Conservation (phyloP, 2,797 vertebrate species). For the Sparidentex hasta region DNA sequence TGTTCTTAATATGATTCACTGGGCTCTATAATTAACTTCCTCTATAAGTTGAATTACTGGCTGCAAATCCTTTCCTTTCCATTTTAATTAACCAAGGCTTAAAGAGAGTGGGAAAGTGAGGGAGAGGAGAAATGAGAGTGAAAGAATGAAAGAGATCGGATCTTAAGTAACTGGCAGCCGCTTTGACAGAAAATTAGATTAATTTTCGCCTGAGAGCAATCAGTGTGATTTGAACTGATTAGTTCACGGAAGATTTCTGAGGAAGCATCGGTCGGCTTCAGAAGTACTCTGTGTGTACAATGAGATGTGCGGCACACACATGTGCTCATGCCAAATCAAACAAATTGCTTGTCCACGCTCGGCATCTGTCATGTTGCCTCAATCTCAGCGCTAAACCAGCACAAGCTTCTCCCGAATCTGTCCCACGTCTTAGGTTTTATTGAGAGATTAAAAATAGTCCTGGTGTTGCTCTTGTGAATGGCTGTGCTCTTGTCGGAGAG, state of each 20-base stretch:
- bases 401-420: slow-evolving; percentile 17
- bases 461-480: slow-evolving; percentile 13
- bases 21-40: slow-evolving; percentile 72
- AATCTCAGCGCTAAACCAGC: slow-evolving; percentile 31
- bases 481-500: background rate
- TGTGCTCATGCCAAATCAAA: slow-evolving; percentile 56
- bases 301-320: slow-evolving; percentile 62
- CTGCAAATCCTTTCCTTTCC: slow-evolving; percentile 77
- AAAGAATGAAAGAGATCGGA: slow-evolving; percentile 80
- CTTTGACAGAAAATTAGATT: slow-evolving; percentile 85
- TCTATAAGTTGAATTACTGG: slow-evolving; percentile 81
- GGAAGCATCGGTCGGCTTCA: slow-evolving; percentile 65
- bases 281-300: slow-evolving; percentile 61
- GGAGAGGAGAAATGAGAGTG: slow-evolving; percentile 59
- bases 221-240: slow-evolving; percentile 86
- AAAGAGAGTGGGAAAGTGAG: slow-evolving; percentile 68
- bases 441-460: slow-evolving; percentile 22
- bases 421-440: slow-evolving; percentile 6
- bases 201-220: slow-evolving; percentile 84
- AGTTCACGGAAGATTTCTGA: slow-evolving; percentile 74
- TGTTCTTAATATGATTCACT: slow-evolving; percentile 70
- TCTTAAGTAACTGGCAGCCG: slow-evolving; percentile 86
- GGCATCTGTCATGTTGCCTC: slow-evolving; percentile 51
- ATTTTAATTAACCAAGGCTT: slow-evolving; percentile 85
- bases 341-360: slow-evolving; percentile 41